phyloP scores from a whole-genome alignment of 1,140 invertebrate species.

The Archegozetes longisetosus region DNA sequence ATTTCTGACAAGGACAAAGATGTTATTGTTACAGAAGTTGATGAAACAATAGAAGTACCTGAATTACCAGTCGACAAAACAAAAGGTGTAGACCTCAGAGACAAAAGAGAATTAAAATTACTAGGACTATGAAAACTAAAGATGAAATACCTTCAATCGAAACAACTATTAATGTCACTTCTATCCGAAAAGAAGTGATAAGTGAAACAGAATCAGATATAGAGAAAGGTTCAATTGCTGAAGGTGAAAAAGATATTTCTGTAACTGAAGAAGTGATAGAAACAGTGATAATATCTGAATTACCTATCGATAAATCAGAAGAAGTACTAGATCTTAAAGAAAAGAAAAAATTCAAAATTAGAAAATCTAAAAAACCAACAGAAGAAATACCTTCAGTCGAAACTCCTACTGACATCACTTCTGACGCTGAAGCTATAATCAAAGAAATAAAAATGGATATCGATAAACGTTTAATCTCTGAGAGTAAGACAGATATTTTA shows the following conservation, averaged over 20 bases:
- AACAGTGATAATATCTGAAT: background rate
- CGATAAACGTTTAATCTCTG: conserved; percentile 18
- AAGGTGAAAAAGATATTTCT: background rate
- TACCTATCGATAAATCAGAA: background rate
- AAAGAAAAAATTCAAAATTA: conserved; percentile 21
- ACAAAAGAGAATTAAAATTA: no score
- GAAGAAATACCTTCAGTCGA: background rate
- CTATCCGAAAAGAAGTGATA: background rate
- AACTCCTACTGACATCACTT: conserved; percentile 2
- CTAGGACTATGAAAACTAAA: no score
- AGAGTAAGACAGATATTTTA: conserved; percentile 17
- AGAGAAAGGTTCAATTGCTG: background rate
- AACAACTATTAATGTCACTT: no score
- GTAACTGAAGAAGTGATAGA: background rate
- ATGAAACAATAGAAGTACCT: no score
- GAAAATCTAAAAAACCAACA: background rate
- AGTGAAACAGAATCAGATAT: no score
- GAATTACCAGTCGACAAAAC: no score
- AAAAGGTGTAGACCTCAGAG: no score
- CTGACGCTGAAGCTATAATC: conserved; percentile 26
- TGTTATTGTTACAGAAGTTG: no score
- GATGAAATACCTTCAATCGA: no score
- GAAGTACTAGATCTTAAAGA: conserved; percentile 17
- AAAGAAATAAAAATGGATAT: conserved; percentile 16
- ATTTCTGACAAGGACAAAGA: no score